Evolutionary conservation across 1,140 invertebrate genomes (phyloP).

Genomic region (Drosophila obscura): DNA sequence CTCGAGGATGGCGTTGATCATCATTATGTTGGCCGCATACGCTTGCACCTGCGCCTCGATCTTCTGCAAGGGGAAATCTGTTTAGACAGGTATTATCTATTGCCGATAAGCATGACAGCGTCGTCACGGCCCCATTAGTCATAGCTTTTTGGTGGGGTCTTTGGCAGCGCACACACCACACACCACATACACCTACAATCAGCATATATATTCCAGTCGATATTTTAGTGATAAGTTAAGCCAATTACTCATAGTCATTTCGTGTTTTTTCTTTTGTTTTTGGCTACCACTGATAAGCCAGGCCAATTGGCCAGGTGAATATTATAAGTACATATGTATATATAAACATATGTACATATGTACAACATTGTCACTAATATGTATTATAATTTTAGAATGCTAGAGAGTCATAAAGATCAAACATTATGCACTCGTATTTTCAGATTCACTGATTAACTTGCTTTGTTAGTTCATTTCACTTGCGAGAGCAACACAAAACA

Average conservation of each 20-base stretch:
- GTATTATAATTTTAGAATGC: background rate
- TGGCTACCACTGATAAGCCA: conserved; percentile 29
- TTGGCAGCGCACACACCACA: conserved; percentile 6
- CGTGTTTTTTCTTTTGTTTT: conserved; percentile 29
- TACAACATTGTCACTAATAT: background rate
- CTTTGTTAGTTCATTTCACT: too few species aligned
- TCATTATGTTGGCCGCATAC: conserved; percentile 85
- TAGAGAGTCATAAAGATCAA: too few species aligned
- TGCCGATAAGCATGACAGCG: conserved; percentile 5
- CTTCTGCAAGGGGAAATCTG: conserved; percentile 52
- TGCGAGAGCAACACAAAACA: too few species aligned
- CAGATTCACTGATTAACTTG: too few species aligned
- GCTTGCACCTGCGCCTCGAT: conserved; percentile 87
- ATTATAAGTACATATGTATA: background rate
- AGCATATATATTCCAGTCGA: conserved; percentile 20
- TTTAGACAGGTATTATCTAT: conserved; percentile 9
- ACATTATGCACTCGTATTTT: background rate
- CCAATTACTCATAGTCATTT: conserved; percentile 32
- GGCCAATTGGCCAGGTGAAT: background rate
- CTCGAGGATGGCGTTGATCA: conserved; percentile 86
- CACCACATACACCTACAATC: conserved; percentile 2
- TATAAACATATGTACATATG: too few species aligned
- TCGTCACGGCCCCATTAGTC: conserved; percentile 31
- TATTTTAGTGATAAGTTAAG: conserved; percentile 36
- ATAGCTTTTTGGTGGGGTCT: background rate